Evolutionary conservation across 2,113 vertebrate species (phyloP).

Genomic region (Oryzias woworae): DNA sequence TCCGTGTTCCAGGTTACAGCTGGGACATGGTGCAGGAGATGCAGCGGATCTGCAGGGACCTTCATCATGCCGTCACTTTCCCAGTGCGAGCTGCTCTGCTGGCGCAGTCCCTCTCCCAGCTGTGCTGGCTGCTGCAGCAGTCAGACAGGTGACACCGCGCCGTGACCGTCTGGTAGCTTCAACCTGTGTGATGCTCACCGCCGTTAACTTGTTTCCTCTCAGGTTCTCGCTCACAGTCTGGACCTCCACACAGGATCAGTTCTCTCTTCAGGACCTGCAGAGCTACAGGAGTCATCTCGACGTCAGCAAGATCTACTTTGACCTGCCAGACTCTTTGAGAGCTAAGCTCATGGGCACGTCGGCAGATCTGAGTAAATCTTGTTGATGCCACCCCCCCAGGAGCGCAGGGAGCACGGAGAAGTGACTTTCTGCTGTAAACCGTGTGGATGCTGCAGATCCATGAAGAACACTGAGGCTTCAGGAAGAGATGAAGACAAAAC

Average conservation of each 20-base stretch:
- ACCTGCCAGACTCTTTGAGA: conserved; percentile 83
- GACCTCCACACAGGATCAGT: conserved; percentile 81
- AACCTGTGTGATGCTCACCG: background rate
- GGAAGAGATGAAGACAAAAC: too few species aligned
- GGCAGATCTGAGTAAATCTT: too few species aligned
- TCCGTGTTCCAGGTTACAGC: conserved; percentile 80
- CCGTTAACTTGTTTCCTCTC: conserved; percentile 4
- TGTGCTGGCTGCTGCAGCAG: conserved; percentile 85
- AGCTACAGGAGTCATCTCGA: conserved; percentile 80
- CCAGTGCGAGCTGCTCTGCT: conserved; percentile 86
- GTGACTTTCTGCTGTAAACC: too few species aligned
- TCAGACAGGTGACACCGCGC: conserved; percentile 78
- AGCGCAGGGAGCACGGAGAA: too few species aligned
- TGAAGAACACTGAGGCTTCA: too few species aligned
- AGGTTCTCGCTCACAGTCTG: conserved; percentile 93
- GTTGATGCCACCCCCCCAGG: background rate
- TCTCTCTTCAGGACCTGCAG: conserved; percentile 82
- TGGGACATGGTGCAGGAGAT: conserved; percentile 88
- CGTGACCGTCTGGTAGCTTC: background rate
- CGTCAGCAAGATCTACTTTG: conserved; percentile 85
- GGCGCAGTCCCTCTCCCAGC: conserved; percentile 77
- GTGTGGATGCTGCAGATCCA: too few species aligned
- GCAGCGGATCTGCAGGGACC: conserved; percentile 77
- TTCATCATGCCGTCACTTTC: conserved; percentile 84
- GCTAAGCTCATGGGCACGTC: conserved; percentile 55